Evolutionary conservation across 2,113 vertebrate species (phyloP), one percentile per base, ranked within the genome.

Genomic region (Tachuris rubrigastra): DNA sequence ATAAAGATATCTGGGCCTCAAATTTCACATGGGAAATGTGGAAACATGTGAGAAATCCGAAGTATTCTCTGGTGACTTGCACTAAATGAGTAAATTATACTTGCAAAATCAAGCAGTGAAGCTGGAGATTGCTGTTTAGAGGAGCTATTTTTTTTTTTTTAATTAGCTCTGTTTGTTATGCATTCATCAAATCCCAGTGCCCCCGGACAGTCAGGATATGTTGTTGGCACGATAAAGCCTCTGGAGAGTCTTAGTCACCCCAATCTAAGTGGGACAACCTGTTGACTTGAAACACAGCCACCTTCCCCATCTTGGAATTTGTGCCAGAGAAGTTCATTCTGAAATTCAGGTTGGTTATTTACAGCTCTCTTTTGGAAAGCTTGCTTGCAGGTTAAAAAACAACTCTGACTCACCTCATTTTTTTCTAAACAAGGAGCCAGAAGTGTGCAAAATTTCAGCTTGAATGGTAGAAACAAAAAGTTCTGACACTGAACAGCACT

Each of bases 1-100:
- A 68, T 44, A 73, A 42, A 94, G 76, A 50, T 58, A 46, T 76
- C 53, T 85, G 73, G 59, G 53, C 44, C 76, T 90, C 60, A 73
- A 42, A 75, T 94, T 96, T 85, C 46, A 80, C 58, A 23, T 20
- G 60, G 65, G 72, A 95, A 93, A 85, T 76, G 58, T 5, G 14
- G 87, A 95, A 91, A 90, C 52, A 44, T 52, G 30, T 73, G 82
- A 87, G 62, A 97, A 96, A 97, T 82, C 53, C 83, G 59, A 80
- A 93, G 88, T 58, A 92, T 91, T 82, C 96, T 93, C 93, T 71
- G 60, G 81, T 76, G 96, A 75, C 79, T 95, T 74, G 73, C 42
- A 65, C 72, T 94, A 95, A 96, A 94, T 94, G 93, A 96, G 60
- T 79, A 93, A 95, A 96, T 97, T 93, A 95, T 85, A 95, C 95